Percentiles rank a stretch among this genome's conserved stretches.
These are phyloP conservation scores for Polydesmus complanatus DNA, from an alignment of 2,888 invertebrate species.

Conservation along the genomic window DNA sequence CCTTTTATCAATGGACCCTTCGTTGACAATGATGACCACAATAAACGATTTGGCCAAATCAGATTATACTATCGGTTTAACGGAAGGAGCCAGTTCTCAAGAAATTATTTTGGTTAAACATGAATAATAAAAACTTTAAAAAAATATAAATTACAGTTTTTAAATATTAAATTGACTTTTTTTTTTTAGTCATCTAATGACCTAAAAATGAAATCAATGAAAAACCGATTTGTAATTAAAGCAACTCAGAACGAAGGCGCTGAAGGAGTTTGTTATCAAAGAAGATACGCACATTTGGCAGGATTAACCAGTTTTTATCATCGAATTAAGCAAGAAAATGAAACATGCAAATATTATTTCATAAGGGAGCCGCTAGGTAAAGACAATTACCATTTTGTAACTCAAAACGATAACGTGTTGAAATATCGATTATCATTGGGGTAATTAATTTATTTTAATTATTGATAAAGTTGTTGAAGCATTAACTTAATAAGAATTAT, in stretches of 20 bases:
- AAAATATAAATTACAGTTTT: too few species aligned
- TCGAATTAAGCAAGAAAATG: not conserved
- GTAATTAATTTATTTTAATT: too few species aligned
- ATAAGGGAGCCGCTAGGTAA: not conserved
- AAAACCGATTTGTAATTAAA: not conserved
- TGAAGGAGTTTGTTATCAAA: not conserved
- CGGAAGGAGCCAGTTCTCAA: not conserved
- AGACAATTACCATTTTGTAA: constrained; percentile 1
- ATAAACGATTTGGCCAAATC: not conserved
- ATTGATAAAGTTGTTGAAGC: too few species aligned
- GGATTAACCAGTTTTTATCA: not conserved
- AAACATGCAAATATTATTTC: not conserved
- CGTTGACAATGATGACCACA: not conserved
- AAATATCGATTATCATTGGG: not conserved
- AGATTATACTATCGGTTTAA: not conserved
- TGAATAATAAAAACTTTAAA: too few species aligned
- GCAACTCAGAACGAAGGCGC: not conserved
- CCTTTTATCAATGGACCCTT: not conserved
- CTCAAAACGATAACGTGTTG: constrained; percentile 2
- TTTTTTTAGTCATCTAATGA: not conserved
- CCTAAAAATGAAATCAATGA: not conserved
- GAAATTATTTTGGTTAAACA: too few species aligned
- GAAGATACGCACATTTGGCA: not conserved
- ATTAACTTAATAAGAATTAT: too few species aligned
- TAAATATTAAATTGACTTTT: not conserved